Conservation (phyloP, 2,888 invertebrate species). For the Polyommatus icarus region DNA sequence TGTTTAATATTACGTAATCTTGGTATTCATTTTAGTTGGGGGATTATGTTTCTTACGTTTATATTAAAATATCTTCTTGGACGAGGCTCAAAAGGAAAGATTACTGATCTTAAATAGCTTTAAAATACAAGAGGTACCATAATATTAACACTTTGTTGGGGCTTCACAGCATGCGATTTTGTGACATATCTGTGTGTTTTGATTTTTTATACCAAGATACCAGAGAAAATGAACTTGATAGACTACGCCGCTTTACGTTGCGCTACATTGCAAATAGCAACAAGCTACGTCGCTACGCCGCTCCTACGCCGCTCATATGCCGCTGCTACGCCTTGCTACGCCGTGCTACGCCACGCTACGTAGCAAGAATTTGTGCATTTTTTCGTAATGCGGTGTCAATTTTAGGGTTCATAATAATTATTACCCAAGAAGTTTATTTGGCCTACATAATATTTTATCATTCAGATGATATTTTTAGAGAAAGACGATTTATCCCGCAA, state of each 20-base stretch:
- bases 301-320: background rate
- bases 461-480: too few relatives aligned
- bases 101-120: too few relatives aligned
- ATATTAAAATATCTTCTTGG: background rate
- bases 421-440: too few relatives aligned
- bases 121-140: too few relatives aligned
- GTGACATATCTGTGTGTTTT: background rate
- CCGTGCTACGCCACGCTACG: background rate
- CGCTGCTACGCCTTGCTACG: background rate
- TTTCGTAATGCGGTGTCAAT: background rate
- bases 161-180: background rate
- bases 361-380: background rate
- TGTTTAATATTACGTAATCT: background rate
- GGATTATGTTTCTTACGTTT: background rate
- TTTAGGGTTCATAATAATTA: background rate
- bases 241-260: background rate
- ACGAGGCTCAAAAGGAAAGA: too few relatives aligned
- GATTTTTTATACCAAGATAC: background rate
- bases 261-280: background rate
- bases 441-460: too few relatives aligned
- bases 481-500: too few relatives aligned
- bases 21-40: background rate
- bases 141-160: background rate
- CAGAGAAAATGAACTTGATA: background rate
- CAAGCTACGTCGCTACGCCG: background rate